Conservation (phyloP, 2,888 invertebrate genomes). For the Drosophila histrio region DNA sequence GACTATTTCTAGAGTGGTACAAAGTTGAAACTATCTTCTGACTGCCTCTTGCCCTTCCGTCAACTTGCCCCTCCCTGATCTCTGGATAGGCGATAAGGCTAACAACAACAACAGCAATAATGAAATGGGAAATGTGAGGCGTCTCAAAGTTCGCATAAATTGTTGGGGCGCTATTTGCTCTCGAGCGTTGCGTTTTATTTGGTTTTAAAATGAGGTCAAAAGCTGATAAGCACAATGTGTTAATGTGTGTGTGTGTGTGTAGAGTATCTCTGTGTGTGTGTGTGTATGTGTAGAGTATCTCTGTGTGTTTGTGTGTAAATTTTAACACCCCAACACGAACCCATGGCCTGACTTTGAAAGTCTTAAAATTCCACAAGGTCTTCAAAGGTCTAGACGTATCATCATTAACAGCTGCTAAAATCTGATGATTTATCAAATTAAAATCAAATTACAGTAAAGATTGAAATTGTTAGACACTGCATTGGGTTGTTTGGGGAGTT, state of each 20-base stretch:
- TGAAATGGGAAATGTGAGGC: constrained; percentile 38
- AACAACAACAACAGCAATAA: constrained; percentile 11
- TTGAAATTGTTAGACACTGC: constrained; percentile 7
- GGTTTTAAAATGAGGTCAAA: constrained; percentile 78
- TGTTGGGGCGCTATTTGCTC: constrained; percentile 59
- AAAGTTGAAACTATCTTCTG: constrained; percentile 12
- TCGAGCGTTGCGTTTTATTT: constrained; percentile 65
- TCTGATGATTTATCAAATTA: constrained; percentile 53
- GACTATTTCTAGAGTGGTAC: neutral
- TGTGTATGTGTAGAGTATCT: constrained; percentile 7
- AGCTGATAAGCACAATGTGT: constrained; percentile 66
- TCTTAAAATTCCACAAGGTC: constrained; percentile 57
- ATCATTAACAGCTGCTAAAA: constrained; percentile 46
- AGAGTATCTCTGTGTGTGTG: constrained; percentile 6
- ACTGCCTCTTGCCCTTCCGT: neutral
- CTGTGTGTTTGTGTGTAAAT: constrained; percentile 30
- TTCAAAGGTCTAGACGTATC: constrained; percentile 31
- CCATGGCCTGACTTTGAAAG: constrained; percentile 40
- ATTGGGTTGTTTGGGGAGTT: constrained; percentile 14
- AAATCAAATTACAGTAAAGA: constrained; percentile 50
- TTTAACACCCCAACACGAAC: constrained; percentile 61
- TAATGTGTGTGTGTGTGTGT: neutral
- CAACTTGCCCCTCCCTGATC: neutral
- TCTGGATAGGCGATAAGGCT: constrained; percentile 40
- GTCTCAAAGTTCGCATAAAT: constrained; percentile 69